Evolutionary conservation across 2,888 invertebrate genomes (phyloP), one percentile per base, ranked within the genome.

Genomic region (Dendrolimus houi): DNA sequence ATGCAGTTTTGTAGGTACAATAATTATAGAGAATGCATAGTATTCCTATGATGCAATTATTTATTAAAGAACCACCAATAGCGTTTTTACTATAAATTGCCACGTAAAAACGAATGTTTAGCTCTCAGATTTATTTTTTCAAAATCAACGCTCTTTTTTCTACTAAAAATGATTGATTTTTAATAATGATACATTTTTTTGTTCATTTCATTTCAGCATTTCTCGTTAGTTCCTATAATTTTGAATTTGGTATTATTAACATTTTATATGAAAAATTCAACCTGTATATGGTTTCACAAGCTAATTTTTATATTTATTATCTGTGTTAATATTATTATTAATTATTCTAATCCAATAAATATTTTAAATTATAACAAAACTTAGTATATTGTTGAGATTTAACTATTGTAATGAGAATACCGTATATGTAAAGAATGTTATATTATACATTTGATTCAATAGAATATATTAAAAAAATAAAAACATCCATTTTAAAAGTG

Each of bases 181-280:
- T 29, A 6, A 29, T 29, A 6, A 29, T 29, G 3, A 29, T 29
- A 6, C 3, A 6, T 6, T 29, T 14, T 29, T 29, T 6, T 29
- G 29, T 29, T 29, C 29, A 29, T 6, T 6, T 29, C 29, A 29
- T 29, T 29, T 29, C 29, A 29, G 29, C 29, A 29, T 29, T 29
- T 29, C 3, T 29, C 29, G 29, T 29, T 29, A 29, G 6, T 29
- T 29, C 29, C 29, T 29, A 29, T 29, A 29, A 29, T 29, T 29
- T 29, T 29, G 29, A 29, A 29, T 29, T 29, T 29, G 29, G 29
- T 29, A 29, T 29, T 85, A 85, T 85, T 85, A 86, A 81, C 81
- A 80, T 75, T 74, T 75, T 62, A 67, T 65, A 72, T 72, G 69
- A 66, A 62, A 29, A 29, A 29, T 29, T 29, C 29, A 29, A 6